A percentile compares a stretch with the other conserved stretches of the same genome.
Evolutionary conservation across 2,888 invertebrate genomes (phyloP).

Genomic region (Bellardia pandia): DNA sequence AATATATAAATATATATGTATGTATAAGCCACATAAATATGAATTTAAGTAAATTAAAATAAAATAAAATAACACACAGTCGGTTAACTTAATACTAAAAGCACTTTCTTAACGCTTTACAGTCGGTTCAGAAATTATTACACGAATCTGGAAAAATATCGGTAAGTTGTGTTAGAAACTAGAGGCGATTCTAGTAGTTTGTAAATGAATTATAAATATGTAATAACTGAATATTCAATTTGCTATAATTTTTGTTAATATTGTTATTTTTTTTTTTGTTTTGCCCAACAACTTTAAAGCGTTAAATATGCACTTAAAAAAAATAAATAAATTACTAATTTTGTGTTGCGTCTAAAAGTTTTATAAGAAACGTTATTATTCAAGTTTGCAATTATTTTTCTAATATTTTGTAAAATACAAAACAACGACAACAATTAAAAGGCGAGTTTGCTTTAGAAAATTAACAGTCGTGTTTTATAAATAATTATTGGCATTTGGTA

Average conservation of each 20-base stretch:
- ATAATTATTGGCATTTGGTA: constrained; percentile 32
- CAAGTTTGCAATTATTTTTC: constrained; percentile 6
- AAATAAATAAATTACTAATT: not conserved
- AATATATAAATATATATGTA: constrained; percentile 13
- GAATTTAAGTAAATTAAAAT: no score
- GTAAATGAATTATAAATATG: constrained; percentile 45
- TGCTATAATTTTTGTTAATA: constrained; percentile 25
- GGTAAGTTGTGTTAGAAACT: constrained; percentile 78
- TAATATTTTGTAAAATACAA: not conserved
- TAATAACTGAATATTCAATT: constrained; percentile 18
- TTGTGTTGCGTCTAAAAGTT: not conserved
- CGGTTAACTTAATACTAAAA: constrained; percentile 66
- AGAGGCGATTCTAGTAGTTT: constrained; percentile 74
- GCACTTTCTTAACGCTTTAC: constrained; percentile 75
- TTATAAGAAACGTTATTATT: constrained; percentile 17
- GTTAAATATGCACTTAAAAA: constrained; percentile 78
- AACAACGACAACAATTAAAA: not conserved
- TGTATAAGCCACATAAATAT: constrained; percentile 29
- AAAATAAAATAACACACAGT: constrained; percentile 26
- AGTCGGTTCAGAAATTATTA: constrained; percentile 83
- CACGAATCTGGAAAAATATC: constrained; percentile 82
- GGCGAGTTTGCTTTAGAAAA: constrained; percentile 54
- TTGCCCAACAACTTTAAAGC: constrained; percentile 74
- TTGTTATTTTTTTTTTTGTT: constrained; percentile 32
- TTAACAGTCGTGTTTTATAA: not conserved